phyloP scores from a whole-genome alignment of 2,797 vertebrate genomes.

The Thaleichthys pacificus region DNA sequence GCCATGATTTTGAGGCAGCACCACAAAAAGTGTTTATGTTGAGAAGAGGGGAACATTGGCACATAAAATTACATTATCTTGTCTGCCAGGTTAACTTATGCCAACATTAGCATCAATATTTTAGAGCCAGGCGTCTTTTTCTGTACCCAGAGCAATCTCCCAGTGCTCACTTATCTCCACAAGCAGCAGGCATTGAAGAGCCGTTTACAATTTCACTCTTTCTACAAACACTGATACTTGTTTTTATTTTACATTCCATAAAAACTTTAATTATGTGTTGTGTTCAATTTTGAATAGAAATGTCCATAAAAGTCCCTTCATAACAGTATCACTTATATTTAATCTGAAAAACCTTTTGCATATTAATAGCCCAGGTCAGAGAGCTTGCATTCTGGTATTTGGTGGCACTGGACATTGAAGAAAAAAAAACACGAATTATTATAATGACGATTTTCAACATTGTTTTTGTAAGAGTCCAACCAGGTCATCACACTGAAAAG shows the following conservation, averaged over 20 bases:
- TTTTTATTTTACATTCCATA: background rate
- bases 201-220: background rate
- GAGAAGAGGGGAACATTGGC: constrained; percentile 29
- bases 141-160: background rate
- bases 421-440: constrained; percentile 15
- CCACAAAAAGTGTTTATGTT: constrained; percentile 19
- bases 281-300: background rate
- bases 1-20: constrained; percentile 6
- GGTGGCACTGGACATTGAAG: constrained; percentile 1
- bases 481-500: background rate
- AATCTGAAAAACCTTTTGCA: background rate
- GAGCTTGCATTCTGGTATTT: constrained; percentile 1
- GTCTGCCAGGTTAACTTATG: background rate
- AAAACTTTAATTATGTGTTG: background rate
- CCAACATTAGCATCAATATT: background rate
- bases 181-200: background rate
- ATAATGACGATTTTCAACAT: background rate
- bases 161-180: background rate
- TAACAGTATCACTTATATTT: background rate
- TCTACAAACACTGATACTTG: background rate
- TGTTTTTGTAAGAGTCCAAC: background rate
- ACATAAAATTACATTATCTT: constrained; percentile 13
- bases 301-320: background rate
- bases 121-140: background rate
- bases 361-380: background rate